Conservation (phyloP, 1,140 invertebrate genomes). For the Platyura marginata region DNA sequence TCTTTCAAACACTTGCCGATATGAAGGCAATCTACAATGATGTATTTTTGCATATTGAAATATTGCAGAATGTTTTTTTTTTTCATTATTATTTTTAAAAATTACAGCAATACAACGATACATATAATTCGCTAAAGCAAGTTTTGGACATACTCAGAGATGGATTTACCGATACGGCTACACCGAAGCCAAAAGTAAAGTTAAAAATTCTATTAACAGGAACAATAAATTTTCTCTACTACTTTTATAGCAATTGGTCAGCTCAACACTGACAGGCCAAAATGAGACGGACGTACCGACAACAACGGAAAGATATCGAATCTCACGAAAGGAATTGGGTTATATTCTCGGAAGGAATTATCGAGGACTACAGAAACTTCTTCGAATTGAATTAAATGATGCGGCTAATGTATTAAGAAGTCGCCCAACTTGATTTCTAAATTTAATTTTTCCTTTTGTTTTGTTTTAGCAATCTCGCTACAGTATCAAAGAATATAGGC, state of each 20-base stretch:
- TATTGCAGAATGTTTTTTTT: too few relatives aligned
- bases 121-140: conserved; percentile 14
- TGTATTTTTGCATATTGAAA: too few relatives aligned
- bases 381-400: conserved; percentile 15
- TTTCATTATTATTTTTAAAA: too few relatives aligned
- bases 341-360: conserved; percentile 20
- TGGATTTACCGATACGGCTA: conserved; percentile 18
- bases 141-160: conserved; percentile 18
- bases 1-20: background rate
- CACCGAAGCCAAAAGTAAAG: conserved; percentile 8
- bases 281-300: conserved; percentile 7
- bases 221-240: background rate
- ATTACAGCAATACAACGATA: conserved; percentile 20
- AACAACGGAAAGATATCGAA: conserved; percentile 15
- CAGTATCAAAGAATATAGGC: conserved; percentile 17
- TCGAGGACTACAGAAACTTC: conserved; percentile 16
- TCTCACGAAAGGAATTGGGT: conserved; percentile 22
- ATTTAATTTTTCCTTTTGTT: conserved; percentile 1
- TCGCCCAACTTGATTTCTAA: background rate
- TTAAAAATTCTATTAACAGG: background rate
- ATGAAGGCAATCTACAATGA: background rate
- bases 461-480: conserved; percentile 14
- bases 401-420: conserved; percentile 11
- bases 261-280: conserved; percentile 1
- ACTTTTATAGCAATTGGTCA: background rate